These are phyloP conservation scores for Homarus gammarus DNA, from an alignment of 2,888 invertebrate genomes.

Conservation along the genomic window DNA sequence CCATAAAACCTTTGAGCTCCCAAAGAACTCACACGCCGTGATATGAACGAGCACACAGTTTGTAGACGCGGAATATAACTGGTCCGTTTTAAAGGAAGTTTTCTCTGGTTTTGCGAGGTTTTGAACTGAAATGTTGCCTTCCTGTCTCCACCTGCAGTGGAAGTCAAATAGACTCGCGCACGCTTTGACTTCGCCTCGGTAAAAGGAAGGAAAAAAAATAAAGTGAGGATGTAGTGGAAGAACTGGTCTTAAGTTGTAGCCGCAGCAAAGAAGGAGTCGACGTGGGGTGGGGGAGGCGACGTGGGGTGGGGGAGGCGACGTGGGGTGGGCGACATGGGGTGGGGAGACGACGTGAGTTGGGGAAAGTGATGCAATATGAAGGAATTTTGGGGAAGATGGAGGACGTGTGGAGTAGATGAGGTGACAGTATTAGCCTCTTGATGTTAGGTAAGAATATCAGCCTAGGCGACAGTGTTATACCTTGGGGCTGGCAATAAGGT, in stretches of 20 bases:
- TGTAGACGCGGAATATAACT: neutral
- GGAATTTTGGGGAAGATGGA: neutral
- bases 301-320: too few relatives aligned
- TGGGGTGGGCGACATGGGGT: neutral
- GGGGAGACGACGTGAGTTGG: neutral
- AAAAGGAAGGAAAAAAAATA: too few relatives aligned
- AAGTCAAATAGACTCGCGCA: neutral
- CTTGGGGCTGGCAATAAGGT: too few relatives aligned
- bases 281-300: too few relatives aligned
- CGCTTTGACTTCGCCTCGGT: neutral
- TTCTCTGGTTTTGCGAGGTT: neutral
- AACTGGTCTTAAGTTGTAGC: too few relatives aligned
- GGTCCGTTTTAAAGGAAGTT: neutral
- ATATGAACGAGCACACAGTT: neutral
- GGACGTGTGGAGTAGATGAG: too few relatives aligned
- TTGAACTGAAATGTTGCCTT: conserved; percentile 7
- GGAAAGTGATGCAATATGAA: neutral
- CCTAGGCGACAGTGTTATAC: too few relatives aligned
- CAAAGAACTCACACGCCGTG: neutral
- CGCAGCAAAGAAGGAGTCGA: too few relatives aligned
- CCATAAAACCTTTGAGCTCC: neutral
- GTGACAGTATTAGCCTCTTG: too few relatives aligned
- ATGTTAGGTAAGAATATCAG: too few relatives aligned
- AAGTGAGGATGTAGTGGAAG: too few relatives aligned
- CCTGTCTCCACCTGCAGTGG: conserved; percentile 4